Percentiles rank a stretch among this genome's conserved stretches.
phyloP scores from a whole-genome alignment of 2,888 invertebrate species.

The Epinotia bilunana region DNA sequence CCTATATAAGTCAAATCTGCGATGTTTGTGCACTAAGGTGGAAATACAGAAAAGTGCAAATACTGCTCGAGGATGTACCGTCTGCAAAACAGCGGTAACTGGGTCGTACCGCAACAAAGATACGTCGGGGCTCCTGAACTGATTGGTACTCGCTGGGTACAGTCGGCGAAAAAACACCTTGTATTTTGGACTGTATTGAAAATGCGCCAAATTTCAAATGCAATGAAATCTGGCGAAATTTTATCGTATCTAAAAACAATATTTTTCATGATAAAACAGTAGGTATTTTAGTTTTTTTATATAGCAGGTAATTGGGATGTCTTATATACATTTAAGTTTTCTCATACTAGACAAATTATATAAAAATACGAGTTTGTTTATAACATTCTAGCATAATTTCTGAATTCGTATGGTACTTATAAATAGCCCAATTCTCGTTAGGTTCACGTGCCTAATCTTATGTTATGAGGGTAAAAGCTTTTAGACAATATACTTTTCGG shows the following conservation, averaged over 20 bases:
- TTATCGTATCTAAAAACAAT: not conserved
- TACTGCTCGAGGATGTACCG: not conserved
- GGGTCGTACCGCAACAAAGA: slow-evolving; percentile 34
- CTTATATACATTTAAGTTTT: no score
- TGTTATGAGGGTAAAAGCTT: no score
- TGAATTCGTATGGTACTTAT: no score
- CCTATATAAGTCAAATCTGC: not conserved
- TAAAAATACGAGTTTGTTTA: no score
- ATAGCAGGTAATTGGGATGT: not conserved
- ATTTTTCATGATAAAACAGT: not conserved
- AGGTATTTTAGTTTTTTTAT: no score
- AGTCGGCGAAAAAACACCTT: slow-evolving; percentile 10
- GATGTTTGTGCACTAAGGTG: not conserved
- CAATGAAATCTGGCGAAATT: not conserved
- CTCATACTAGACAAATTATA: no score
- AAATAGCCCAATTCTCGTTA: no score
- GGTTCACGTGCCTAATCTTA: no score
- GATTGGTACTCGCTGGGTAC: slow-evolving; percentile 28
- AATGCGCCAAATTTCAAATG: not conserved
- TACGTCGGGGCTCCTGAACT: slow-evolving; percentile 21
- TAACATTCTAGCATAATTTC: no score
- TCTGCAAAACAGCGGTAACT: slow-evolving; percentile 27
- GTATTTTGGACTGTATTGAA: not conserved
- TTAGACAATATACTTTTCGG: no score
- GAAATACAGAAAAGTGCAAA: slow-evolving; percentile 25